Conservation (phyloP, 2,113 vertebrate species). For the Vombatus ursinus region DNA sequence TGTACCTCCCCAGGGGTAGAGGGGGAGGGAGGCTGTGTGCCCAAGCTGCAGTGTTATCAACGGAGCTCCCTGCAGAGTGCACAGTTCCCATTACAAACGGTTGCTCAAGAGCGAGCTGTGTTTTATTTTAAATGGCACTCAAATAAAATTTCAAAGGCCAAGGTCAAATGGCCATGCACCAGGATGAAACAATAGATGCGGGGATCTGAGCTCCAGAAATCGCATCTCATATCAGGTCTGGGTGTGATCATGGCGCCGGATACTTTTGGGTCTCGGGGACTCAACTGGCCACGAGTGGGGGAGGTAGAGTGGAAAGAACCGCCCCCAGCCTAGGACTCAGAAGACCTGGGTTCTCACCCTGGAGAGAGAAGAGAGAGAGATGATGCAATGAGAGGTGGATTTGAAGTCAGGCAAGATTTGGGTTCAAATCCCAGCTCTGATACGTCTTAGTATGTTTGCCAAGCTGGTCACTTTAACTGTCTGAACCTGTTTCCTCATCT, state of each 20-base stretch:
- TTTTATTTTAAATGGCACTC: not conserved
- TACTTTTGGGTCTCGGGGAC: not conserved
- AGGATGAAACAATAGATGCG: not conserved
- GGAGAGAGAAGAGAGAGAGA: not conserved
- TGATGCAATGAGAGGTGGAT: not conserved
- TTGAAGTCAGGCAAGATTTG: too few species aligned
- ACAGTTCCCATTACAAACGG: not conserved
- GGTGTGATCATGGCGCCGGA: not conserved
- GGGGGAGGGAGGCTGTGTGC: not conserved
- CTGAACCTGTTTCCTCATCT: not conserved
- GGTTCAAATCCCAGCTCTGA: not conserved
- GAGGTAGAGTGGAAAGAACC: not conserved
- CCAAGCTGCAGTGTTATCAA: slow-evolving; percentile 68
- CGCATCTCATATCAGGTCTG: not conserved
- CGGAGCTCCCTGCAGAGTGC: not conserved
- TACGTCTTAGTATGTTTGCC: not conserved
- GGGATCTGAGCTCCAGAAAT: not conserved
- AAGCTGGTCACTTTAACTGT: not conserved
- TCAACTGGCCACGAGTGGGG: not conserved
- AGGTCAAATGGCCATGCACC: not conserved
- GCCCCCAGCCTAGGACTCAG: not conserved
- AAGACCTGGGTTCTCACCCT: not conserved
- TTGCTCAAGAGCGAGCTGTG: not conserved
- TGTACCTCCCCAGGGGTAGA: not conserved
- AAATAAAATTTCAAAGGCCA: not conserved